phyloP scores from a whole-genome alignment of 2,888 invertebrate genomes.

The Choristoneura rosaceana region DNA sequence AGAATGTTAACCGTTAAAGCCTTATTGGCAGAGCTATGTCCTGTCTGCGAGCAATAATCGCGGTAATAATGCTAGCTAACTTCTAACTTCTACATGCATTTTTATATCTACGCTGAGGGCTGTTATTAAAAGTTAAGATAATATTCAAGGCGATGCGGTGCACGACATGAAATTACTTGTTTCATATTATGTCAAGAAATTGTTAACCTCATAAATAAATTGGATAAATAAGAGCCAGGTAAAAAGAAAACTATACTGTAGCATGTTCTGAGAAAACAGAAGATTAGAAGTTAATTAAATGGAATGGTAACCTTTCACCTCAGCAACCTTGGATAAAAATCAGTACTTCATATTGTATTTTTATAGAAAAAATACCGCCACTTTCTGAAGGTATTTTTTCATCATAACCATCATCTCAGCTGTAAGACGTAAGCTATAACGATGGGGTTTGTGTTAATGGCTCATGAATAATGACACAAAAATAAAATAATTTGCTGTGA shows the following conservation, averaged over 20 bases:
- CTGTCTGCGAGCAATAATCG: slow-evolving; percentile 49
- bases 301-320: background rate
- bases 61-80: slow-evolving; percentile 57
- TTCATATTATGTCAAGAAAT: slow-evolving; percentile 57
- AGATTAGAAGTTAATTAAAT: slow-evolving; percentile 28
- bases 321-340: background rate
- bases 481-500: background rate
- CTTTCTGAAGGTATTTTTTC: too few relatives aligned
- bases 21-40: slow-evolving; percentile 49
- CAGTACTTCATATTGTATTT: background rate
- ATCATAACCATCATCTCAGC: too few relatives aligned
- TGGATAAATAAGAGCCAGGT: slow-evolving; percentile 20
- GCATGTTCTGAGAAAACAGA: slow-evolving; percentile 21
- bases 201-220: slow-evolving; percentile 47
- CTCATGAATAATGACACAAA: background rate
- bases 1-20: background rate
- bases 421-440: too few relatives aligned
- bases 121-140: slow-evolving; percentile 75
- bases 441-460: too few relatives aligned
- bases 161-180: slow-evolving; percentile 64
- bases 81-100: slow-evolving; percentile 66
- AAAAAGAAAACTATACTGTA: slow-evolving; percentile 22
- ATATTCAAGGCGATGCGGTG: slow-evolving; percentile 65
- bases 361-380: too few relatives aligned
- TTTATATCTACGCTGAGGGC: slow-evolving; percentile 62